Evolutionary conservation across 2,113 vertebrate genomes (phyloP).

Genomic region (Sylvia atricapilla): DNA sequence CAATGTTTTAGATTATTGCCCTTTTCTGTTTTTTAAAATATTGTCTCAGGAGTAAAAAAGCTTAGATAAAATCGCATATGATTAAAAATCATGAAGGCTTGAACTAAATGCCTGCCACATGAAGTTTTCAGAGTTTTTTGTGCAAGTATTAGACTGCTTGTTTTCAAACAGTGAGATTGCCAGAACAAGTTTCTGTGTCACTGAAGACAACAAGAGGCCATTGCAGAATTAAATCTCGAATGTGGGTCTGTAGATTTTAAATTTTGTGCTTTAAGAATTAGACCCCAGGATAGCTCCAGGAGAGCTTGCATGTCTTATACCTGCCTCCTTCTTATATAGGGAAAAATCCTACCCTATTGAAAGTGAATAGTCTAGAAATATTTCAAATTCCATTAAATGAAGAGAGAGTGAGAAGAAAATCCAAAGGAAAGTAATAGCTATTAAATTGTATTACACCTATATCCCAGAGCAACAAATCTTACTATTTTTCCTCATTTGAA

Average conservation of each 20-base stretch:
- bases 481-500: constrained; percentile 73
- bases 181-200: background rate
- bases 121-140: background rate
- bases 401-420: constrained; percentile 48
- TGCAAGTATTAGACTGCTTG: background rate
- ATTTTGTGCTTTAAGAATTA: background rate
- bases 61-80: background rate
- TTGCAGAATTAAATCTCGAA: background rate
- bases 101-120: background rate
- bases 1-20: background rate
- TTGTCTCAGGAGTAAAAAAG: background rate
- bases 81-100: background rate
- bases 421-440: constrained; percentile 40
- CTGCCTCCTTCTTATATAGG: background rate
- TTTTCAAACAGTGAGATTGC: background rate
- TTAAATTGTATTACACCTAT: constrained; percentile 59
- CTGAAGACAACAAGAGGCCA: background rate
- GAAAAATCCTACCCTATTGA: background rate
- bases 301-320: background rate
- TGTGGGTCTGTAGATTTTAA: background rate
- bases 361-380: constrained; percentile 29
- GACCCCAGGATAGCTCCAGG: background rate
- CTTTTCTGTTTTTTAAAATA: background rate
- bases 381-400: constrained; percentile 49
- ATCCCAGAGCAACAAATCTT: constrained; percentile 65